Conservation (phyloP, 2,113 vertebrate species). For the Ammodytes marinus region DNA sequence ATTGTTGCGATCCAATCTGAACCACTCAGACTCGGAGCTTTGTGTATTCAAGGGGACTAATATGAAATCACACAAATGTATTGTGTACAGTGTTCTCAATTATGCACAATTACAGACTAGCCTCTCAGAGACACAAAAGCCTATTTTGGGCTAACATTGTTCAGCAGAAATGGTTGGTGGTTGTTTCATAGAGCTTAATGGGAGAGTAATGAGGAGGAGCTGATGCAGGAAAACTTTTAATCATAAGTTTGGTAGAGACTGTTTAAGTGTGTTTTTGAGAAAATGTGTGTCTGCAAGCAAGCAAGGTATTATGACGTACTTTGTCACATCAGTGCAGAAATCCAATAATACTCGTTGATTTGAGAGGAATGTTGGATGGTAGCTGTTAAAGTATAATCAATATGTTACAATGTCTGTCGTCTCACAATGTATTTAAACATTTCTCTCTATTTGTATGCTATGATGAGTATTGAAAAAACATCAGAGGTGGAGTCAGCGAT, state of each 20-base stretch:
- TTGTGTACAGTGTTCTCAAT: slow-evolving; percentile 80
- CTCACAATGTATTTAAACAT: neutral
- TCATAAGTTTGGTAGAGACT: slow-evolving; percentile 11
- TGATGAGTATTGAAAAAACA: too few relatives aligned
- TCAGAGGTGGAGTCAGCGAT: too few relatives aligned
- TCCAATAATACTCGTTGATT: neutral
- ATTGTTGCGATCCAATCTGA: slow-evolving; percentile 80
- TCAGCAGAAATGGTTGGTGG: slow-evolving; percentile 70
- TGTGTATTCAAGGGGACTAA: slow-evolving; percentile 75
- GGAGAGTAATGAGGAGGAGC: slow-evolving; percentile 55
- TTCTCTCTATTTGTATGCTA: neutral
- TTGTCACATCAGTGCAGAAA: neutral
- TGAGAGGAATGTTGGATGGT: too few relatives aligned
- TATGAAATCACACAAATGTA: slow-evolving; percentile 79
- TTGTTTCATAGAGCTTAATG: slow-evolving; percentile 70
- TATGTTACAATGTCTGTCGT: neutral
- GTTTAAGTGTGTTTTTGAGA: neutral
- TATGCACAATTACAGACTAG: slow-evolving; percentile 76
- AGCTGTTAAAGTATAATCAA: neutral
- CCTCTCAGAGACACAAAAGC: slow-evolving; percentile 74
- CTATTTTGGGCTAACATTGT: slow-evolving; percentile 75
- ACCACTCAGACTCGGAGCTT: slow-evolving; percentile 78
- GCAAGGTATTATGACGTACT: neutral
- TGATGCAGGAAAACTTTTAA: slow-evolving; percentile 37
- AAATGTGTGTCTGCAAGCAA: neutral